Evolutionary conservation across 2,888 invertebrate species (phyloP), one percentile per base, ranked within the genome.

Genomic region (Zhengitettix transpicula): DNA sequence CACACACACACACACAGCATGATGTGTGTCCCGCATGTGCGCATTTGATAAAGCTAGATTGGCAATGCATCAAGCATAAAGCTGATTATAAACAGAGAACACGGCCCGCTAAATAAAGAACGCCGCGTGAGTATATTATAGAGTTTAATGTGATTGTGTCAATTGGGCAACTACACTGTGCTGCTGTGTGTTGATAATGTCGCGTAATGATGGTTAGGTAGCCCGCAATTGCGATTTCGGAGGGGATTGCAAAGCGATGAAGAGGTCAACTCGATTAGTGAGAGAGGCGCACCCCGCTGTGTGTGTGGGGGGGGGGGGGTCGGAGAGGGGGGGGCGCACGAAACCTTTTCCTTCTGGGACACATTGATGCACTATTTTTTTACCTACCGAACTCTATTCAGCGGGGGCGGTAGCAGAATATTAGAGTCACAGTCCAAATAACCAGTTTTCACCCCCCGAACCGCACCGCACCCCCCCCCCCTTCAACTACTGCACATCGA

Each of bases 21-120:
- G 40, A 40, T 53, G 28, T 15, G 58, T 42, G 40, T 41, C 42
- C 52, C 62, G 59, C 59, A 58, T 63, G 63, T 60, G 56, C 44
- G 56, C 60, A 58, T 60, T 63, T 59, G 63, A 63, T 63, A 63
- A 63, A 63, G 63, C 62, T 58, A 62, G 60, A 62, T 62, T 62
- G 62, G 60, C 61, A 60, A 63, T 63, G 63, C 59, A 63, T 63
- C 63, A 61, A 60, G 58, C 58, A 61, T 56, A 60, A 63, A 63
- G 63, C 61, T 61, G 63, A 63, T 63, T 61, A 63, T 61, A 61
- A 42, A 15, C 52, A 41, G 55, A 40, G 53, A 40, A 47, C 47
- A 47, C 47, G 47, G 47, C 53, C 53, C 28, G 14, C 53, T 17
- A 17, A 14, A 53, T 15, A 10, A 28, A 15, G 17, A 28, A 14